phyloP scores from a whole-genome alignment of 2,888 invertebrate species.

The Biston stratarius region DNA sequence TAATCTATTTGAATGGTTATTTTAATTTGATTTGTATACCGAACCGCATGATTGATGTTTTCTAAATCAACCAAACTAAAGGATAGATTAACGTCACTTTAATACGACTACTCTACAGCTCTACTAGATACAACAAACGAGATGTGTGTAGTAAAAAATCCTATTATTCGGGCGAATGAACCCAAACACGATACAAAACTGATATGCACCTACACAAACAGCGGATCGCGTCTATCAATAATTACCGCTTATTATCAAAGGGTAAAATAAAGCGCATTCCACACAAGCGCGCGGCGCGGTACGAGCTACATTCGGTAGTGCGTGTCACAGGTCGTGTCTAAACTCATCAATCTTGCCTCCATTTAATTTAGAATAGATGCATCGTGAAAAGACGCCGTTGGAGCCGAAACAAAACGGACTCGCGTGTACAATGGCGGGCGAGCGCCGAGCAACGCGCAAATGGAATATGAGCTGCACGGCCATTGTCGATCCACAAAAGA shows the following conservation, averaged over 20 bases:
- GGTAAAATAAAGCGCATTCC: constrained; percentile 79
- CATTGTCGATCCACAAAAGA: constrained; percentile 84
- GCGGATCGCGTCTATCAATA: constrained; percentile 73
- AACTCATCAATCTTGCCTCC: constrained; percentile 83
- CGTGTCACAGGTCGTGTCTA: constrained; percentile 84
- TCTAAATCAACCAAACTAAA: constrained; percentile 57
- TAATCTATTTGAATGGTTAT: too few species aligned
- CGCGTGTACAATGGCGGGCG: constrained; percentile 76
- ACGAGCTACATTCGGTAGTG: constrained; percentile 79
- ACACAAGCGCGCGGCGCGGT: constrained; percentile 57
- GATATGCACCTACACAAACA: constrained; percentile 67
- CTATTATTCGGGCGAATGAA: constrained; percentile 74
- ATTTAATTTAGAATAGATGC: constrained; percentile 77
- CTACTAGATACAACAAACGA: constrained; percentile 50
- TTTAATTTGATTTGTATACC: constrained; percentile 57
- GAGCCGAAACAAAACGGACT: constrained; percentile 74
- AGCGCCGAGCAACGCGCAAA: constrained; percentile 66
- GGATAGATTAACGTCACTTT: constrained; percentile 75
- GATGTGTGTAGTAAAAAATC: constrained; percentile 69
- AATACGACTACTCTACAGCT: constrained; percentile 65
- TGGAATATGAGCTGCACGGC: constrained; percentile 77
- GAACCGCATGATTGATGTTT: constrained; percentile 65
- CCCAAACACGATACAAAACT: constrained; percentile 74
- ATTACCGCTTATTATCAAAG: constrained; percentile 78
- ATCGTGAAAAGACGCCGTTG: constrained; percentile 67